Evolutionary conservation across 2,113 vertebrate species (phyloP).

Genomic region (Anolis carolinensis): DNA sequence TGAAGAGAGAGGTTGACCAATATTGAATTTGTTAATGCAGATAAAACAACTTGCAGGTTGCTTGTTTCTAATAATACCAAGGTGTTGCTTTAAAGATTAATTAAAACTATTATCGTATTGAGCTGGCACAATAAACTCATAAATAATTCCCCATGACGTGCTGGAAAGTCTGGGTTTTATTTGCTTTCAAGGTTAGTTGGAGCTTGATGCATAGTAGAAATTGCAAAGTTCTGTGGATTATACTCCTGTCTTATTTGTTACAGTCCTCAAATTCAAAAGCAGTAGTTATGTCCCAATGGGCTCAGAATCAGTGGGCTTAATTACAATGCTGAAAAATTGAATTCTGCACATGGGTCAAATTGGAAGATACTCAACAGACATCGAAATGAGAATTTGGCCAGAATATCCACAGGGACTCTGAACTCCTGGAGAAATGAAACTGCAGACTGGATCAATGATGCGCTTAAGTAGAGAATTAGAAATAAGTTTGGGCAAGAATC

Average conservation of each 20-base stretch:
- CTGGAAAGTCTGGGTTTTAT: neutral
- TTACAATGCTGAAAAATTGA: conserved; percentile 23
- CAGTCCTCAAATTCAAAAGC: neutral
- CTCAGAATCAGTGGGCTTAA: conserved; percentile 16
- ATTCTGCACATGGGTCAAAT: neutral
- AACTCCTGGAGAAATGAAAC: neutral
- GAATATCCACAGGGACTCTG: neutral
- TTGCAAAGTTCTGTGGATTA: neutral
- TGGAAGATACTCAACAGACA: conserved; percentile 11
- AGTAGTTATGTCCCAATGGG: neutral
- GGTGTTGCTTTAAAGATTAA: conserved; percentile 36
- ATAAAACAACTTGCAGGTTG: conserved; percentile 22
- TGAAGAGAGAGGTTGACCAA: neutral
- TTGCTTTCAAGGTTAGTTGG: conserved; percentile 16
- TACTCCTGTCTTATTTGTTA: neutral
- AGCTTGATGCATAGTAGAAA: conserved; percentile 1
- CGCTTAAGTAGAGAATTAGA: neutral
- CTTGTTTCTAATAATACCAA: conserved; percentile 15
- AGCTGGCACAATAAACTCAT: conserved; percentile 8
- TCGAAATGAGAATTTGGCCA: neutral
- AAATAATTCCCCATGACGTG: conserved; percentile 20
- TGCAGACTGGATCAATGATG: neutral
- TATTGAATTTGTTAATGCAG: conserved; percentile 21
- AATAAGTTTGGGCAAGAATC: neutral
- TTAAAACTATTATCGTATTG: conserved; percentile 19